These are phyloP conservation scores for Agrotis exclamationis DNA, from an alignment of 2,888 invertebrate species.

Conservation along the genomic window DNA sequence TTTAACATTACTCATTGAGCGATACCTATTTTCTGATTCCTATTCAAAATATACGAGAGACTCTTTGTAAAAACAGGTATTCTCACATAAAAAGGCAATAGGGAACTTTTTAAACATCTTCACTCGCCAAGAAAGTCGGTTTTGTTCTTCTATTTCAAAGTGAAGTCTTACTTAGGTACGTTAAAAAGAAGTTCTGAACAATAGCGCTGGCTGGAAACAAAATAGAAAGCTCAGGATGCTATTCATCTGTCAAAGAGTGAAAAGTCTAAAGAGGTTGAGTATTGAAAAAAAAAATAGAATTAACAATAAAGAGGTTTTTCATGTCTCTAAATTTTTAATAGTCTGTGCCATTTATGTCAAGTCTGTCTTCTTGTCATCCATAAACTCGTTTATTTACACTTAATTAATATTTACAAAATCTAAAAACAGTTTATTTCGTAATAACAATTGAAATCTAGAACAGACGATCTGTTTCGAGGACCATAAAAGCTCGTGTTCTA, in stretches of 20 bases:
- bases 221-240: constrained; percentile 39
- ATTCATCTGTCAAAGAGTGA: constrained; percentile 45
- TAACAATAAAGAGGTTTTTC: constrained; percentile 10
- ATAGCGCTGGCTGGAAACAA: constrained; percentile 58
- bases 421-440: constrained; percentile 1
- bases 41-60: constrained; percentile 78
- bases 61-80: constrained; percentile 74
- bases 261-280: constrained; percentile 29
- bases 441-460: background rate
- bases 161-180: constrained; percentile 54
- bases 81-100: constrained; percentile 68
- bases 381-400: constrained; percentile 28
- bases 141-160: constrained; percentile 69
- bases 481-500: constrained; percentile 3
- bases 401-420: constrained; percentile 22
- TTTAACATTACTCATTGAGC: constrained; percentile 88
- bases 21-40: constrained; percentile 84
- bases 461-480: background rate
- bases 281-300: constrained; percentile 9
- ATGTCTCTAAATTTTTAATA: background rate
- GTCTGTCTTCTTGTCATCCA: constrained; percentile 17
- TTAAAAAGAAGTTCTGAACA: constrained; percentile 66
- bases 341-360: constrained; percentile 29
- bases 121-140: constrained; percentile 69
- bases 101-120: constrained; percentile 75